phyloP scores from a whole-genome alignment of 2,888 invertebrate species.

The Amphipyra berbera region DNA sequence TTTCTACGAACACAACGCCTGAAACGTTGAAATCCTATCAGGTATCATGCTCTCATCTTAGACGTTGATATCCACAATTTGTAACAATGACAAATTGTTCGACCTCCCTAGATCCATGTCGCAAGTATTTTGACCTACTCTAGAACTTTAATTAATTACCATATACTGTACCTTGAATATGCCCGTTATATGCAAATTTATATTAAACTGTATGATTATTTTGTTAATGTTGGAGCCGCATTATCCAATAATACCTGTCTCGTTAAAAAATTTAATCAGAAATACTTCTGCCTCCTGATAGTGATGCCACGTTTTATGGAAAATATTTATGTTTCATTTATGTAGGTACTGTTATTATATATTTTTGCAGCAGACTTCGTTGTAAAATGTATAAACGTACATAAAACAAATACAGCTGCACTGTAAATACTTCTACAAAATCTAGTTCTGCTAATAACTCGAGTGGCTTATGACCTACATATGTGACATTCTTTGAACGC shows the following conservation, averaged over 20 bases:
- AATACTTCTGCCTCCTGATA: constrained; percentile 36
- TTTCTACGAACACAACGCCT: constrained; percentile 34
- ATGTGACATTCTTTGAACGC: constrained; percentile 41
- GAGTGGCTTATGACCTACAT: constrained; percentile 47
- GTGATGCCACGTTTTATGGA: constrained; percentile 34
- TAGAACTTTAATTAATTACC: constrained; percentile 46
- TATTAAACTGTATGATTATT: constrained; percentile 12
- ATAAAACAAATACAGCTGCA: constrained; percentile 20
- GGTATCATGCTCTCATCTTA: constrained; percentile 35
- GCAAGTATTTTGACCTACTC: constrained; percentile 20
- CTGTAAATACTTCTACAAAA: constrained; percentile 17
- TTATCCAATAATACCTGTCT: constrained; percentile 35
- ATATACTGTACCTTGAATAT: constrained; percentile 12
- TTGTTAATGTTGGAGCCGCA: constrained; percentile 16
- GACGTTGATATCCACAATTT: constrained; percentile 50
- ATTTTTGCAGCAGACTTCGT: constrained; percentile 19
- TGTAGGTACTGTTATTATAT: constrained; percentile 1
- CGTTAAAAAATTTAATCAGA: constrained; percentile 44
- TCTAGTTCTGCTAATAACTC: constrained; percentile 24
- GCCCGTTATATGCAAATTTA: not conserved
- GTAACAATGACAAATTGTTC: constrained; percentile 50
- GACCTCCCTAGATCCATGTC: constrained; percentile 21
- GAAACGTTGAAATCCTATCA: constrained; percentile 56
- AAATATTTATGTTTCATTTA: constrained; percentile 38
- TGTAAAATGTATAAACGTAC: constrained; percentile 4